phyloP scores from a whole-genome alignment of 2,888 invertebrate genomes.

The Eristalis arbustorum region DNA sequence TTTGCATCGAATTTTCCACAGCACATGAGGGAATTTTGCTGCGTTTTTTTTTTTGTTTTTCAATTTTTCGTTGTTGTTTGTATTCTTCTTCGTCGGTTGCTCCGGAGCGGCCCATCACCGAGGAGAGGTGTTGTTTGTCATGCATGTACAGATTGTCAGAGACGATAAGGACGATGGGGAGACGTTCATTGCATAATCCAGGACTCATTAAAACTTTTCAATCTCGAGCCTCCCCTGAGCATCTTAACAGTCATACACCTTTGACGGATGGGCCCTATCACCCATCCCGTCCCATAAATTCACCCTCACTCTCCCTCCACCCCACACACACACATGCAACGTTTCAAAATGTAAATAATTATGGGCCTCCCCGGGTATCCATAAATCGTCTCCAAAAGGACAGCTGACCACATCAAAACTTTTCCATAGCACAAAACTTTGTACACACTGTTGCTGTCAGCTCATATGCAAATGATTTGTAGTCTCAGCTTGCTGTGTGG shows the following conservation, averaged over 20 bases:
- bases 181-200: constrained; percentile 15
- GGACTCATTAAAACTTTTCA: constrained; percentile 24
- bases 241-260: background rate
- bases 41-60: background rate
- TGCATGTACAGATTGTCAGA: constrained; percentile 17
- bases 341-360: constrained; percentile 53
- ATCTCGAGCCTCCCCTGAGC: background rate
- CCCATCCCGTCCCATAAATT: background rate
- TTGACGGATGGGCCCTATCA: background rate
- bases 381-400: constrained; percentile 62
- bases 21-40: background rate
- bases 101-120: constrained; percentile 29
- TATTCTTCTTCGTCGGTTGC: constrained; percentile 35
- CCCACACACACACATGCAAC: background rate
- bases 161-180: constrained; percentile 13
- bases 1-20: constrained; percentile 38
- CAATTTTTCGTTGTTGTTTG: no score
- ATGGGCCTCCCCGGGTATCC: constrained; percentile 42
- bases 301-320: background rate
- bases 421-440: constrained; percentile 60
- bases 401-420: constrained; percentile 69
- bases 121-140: constrained; percentile 5
- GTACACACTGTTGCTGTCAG: constrained; percentile 50
- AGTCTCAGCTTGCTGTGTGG: constrained; percentile 49
- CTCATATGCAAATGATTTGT: constrained; percentile 70